These are phyloP conservation scores for Notospermus geniculatus DNA, from an alignment of 1,140 invertebrate species.

Conservation along the genomic window DNA sequence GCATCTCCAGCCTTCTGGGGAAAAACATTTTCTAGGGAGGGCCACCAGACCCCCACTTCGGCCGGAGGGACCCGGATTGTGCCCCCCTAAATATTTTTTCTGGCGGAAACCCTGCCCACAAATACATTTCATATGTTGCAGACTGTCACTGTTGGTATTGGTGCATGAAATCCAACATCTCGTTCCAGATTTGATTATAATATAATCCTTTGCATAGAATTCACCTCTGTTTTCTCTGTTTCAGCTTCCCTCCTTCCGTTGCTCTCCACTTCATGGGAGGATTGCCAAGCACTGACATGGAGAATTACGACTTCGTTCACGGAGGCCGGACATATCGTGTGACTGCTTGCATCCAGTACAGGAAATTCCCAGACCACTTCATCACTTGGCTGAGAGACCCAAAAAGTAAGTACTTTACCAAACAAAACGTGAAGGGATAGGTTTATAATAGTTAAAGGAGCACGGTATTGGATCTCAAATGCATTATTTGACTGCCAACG, in stretches of 20 bases:
- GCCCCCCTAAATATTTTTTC: too few species aligned
- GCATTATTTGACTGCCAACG: too few species aligned
- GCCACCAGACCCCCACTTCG: too few species aligned
- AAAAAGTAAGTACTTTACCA: constrained; percentile 33
- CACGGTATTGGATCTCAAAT: too few species aligned
- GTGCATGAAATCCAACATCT: not conserved
- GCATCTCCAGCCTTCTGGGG: too few species aligned
- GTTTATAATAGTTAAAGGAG: too few species aligned
- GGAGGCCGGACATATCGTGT: constrained; percentile 32
- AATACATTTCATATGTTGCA: not conserved
- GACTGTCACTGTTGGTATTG: not conserved
- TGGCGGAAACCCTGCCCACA: too few species aligned
- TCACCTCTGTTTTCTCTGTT: constrained; percentile 11
- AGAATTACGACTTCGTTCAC: constrained; percentile 33
- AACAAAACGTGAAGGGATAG: too few species aligned
- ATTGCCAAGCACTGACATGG: constrained; percentile 28
- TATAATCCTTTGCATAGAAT: not conserved
- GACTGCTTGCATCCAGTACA: constrained; percentile 42
- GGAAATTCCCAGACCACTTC: constrained; percentile 44
- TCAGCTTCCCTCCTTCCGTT: constrained; percentile 33
- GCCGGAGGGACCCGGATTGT: too few species aligned
- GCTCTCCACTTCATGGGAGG: constrained; percentile 43
- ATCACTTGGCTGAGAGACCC: constrained; percentile 42
- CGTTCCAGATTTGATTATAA: not conserved
- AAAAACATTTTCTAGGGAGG: too few species aligned